phyloP scores from a whole-genome alignment of 2,797 vertebrate species.

The Etheostoma nigrum region DNA sequence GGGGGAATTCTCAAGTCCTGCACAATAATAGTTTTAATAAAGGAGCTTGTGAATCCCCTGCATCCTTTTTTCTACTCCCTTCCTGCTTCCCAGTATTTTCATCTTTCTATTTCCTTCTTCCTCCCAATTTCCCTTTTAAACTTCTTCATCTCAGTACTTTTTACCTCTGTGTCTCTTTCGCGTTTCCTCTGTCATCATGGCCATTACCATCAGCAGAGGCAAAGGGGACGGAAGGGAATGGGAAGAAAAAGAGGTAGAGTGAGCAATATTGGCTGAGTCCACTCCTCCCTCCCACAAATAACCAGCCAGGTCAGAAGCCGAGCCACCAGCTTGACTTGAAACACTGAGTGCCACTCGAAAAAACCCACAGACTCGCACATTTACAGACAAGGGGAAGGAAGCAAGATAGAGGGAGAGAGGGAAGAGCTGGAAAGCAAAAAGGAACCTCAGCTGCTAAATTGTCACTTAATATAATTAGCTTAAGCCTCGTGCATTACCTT shows the following conservation, averaged over 20 bases:
- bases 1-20: constrained; percentile 96
- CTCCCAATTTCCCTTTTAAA: constrained; percentile 46
- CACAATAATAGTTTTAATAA: constrained; percentile 99
- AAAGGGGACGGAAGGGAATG: constrained; percentile 45
- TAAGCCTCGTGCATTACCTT: constrained; percentile 78
- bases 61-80: constrained; percentile 44
- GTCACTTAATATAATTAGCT: constrained; percentile 84
- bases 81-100: constrained; percentile 51
- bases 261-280: constrained; percentile 73
- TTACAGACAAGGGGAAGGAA: constrained; percentile 81
- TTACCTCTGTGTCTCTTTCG: constrained; percentile 36
- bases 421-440: constrained; percentile 82
- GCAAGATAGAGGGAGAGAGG: constrained; percentile 15
- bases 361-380: constrained; percentile 92
- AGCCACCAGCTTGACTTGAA: constrained; percentile 94
- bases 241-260: constrained; percentile 21
- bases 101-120: constrained; percentile 47
- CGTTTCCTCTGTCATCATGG: constrained; percentile 50
- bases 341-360: constrained; percentile 96
- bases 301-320: constrained; percentile 94
- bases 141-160: constrained; percentile 49
- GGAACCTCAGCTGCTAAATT: constrained; percentile 87
- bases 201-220: constrained; percentile 71
- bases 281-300: constrained; percentile 91
- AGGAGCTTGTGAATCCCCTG: constrained; percentile 87